Percentiles rank a stretch among this genome's conserved stretches.
These are phyloP conservation scores for Muscina levida DNA, from an alignment of 2,888 invertebrate species.

Conservation along the genomic window DNA sequence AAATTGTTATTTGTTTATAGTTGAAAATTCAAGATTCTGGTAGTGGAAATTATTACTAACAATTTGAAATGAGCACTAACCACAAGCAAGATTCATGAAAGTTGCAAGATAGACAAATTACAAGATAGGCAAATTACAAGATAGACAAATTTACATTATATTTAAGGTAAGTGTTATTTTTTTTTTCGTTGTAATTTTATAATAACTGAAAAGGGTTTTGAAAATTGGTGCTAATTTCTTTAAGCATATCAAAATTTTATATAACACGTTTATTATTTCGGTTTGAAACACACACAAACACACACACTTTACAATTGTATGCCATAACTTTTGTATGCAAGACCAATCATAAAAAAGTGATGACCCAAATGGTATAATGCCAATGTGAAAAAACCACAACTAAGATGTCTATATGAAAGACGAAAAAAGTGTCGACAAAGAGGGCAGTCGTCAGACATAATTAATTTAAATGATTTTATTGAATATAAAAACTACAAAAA, in stretches of 20 bases:
- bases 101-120: neutral
- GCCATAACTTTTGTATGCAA: slow-evolving; percentile 16
- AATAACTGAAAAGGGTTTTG: too few species aligned
- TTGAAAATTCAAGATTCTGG: too few species aligned
- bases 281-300: too few species aligned
- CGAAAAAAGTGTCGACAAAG: too few species aligned
- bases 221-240: too few species aligned
- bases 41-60: too few species aligned
- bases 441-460: slow-evolving; percentile 7
- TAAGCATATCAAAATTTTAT: too few species aligned
- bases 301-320: neutral
- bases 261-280: too few species aligned
- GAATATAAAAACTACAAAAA: slow-evolving; percentile 19
- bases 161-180: neutral
- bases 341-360: slow-evolving; percentile 18
- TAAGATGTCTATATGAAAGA: too few species aligned
- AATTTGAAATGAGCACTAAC: neutral
- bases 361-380: slow-evolving; percentile 16
- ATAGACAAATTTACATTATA: too few species aligned
- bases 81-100: neutral
- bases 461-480: slow-evolving; percentile 22
- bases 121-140: neutral
- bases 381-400: too few species aligned
- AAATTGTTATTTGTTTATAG: neutral
- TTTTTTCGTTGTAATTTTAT: too few species aligned